Evolutionary conservation across 2,888 invertebrate species (phyloP).

Genomic region (Tetragonula carbonaria): DNA sequence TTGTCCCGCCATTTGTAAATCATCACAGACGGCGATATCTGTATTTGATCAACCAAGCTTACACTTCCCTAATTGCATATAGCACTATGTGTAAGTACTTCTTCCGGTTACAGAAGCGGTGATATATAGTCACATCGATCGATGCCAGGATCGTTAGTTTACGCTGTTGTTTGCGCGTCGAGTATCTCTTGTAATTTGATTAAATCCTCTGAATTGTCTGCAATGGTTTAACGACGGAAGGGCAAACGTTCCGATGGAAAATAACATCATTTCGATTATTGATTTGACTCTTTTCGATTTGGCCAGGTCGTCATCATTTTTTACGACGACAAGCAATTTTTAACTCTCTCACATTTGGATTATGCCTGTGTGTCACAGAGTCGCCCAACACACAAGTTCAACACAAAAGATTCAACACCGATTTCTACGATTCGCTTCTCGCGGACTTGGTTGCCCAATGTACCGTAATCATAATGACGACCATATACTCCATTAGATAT

Average conservation of each 20-base stretch:
- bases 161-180: slow-evolving; percentile 36
- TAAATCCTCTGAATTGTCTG: slow-evolving; percentile 27
- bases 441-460: too few species aligned
- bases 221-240: slow-evolving; percentile 8
- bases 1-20: not conserved
- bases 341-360: too few species aligned
- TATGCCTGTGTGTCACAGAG: too few species aligned
- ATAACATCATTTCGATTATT: not conserved
- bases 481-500: too few species aligned
- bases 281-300: not conserved
- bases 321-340: not conserved
- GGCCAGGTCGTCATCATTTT: too few species aligned
- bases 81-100: slow-evolving; percentile 13
- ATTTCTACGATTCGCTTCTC: too few species aligned
- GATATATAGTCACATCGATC: slow-evolving; percentile 54
- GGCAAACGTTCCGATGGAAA: slow-evolving; percentile 9
- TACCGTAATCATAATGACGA: too few species aligned
- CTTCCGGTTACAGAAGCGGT: slow-evolving; percentile 50
- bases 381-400: too few species aligned
- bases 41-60: slow-evolving; percentile 40
- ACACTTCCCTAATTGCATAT: slow-evolving; percentile 53
- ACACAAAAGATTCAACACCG: too few species aligned
- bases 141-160: slow-evolving; percentile 52
- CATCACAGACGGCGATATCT: too few species aligned
- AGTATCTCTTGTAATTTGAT: slow-evolving; percentile 50